A percentile compares a stretch with the other conserved stretches of the same genome.
These are phyloP conservation scores for Pogonocichla stellata DNA, from an alignment of 2,113 vertebrate genomes.

Conservation along the genomic window DNA sequence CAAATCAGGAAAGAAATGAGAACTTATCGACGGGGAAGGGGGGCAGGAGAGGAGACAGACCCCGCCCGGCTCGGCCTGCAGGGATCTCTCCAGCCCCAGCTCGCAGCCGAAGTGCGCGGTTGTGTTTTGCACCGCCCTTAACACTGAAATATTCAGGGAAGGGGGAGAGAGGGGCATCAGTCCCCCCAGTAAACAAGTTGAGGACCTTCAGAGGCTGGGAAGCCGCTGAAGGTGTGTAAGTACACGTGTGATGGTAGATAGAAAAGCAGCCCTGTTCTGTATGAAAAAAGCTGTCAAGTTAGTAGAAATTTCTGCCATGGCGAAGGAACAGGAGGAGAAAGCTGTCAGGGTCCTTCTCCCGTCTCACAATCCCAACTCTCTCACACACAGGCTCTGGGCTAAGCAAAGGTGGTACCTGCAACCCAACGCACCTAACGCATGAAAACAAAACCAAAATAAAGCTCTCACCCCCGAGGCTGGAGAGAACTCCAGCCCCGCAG, in stretches of 20 bases:
- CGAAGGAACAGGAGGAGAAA: slow-evolving; percentile 52
- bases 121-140: slow-evolving; percentile 38
- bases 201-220: background rate
- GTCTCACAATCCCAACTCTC: background rate
- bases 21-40: background rate
- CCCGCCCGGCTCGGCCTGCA: background rate
- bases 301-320: slow-evolving; percentile 52
- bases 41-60: background rate
- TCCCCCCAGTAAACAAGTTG: slow-evolving; percentile 59
- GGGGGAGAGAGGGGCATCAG: background rate
- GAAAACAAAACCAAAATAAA: slow-evolving; percentile 3
- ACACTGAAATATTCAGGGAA: slow-evolving; percentile 43
- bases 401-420: slow-evolving; percentile 31
- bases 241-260: slow-evolving; percentile 64
- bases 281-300: slow-evolving; percentile 58
- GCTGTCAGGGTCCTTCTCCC: slow-evolving; percentile 28
- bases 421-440: slow-evolving; percentile 7
- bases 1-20: slow-evolving; percentile 24
- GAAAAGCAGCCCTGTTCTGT: slow-evolving; percentile 67
- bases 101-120: background rate
- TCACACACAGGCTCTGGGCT: slow-evolving; percentile 31
- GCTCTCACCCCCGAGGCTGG: background rate
- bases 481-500: background rate
- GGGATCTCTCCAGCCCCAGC: slow-evolving; percentile 18
- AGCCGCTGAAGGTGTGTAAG: slow-evolving; percentile 33